These are phyloP conservation scores for Actias luna DNA, from an alignment of 2,888 invertebrate species.

Conservation along the genomic window DNA sequence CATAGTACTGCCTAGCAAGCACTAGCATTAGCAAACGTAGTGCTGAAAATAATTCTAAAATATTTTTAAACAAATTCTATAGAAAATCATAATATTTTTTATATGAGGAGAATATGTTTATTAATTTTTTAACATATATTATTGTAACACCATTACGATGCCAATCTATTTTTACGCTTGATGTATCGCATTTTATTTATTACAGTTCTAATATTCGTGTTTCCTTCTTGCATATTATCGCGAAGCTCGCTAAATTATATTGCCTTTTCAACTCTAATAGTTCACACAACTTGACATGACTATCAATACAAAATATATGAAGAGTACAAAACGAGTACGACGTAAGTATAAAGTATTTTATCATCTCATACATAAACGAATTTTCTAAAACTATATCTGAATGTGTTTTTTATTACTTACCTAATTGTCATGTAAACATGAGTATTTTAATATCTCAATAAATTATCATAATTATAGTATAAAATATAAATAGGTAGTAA, in stretches of 20 bases:
- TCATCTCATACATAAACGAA: not conserved
- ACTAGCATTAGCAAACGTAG: too few relatives aligned
- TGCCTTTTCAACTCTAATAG: not conserved
- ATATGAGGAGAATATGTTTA: not conserved
- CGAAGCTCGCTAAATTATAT: not conserved
- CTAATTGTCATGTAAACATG: too few relatives aligned
- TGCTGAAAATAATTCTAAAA: not conserved
- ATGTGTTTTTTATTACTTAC: too few relatives aligned
- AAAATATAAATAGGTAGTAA: not conserved
- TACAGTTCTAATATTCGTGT: not conserved
- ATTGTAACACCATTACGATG: too few relatives aligned
- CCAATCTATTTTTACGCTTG: not conserved
- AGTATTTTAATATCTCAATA: too few relatives aligned
- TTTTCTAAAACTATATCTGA: not conserved
- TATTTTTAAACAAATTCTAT: not conserved
- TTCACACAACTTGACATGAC: not conserved
- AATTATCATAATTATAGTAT: not conserved
- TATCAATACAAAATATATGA: not conserved
- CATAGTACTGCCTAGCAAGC: too few relatives aligned
- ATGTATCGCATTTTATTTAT: not conserved
- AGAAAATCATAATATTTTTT: too few relatives aligned
- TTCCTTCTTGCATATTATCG: not conserved
- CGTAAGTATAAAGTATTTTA: not conserved
- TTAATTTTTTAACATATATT: not conserved
- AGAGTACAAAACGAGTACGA: not conserved